phyloP scores from a whole-genome alignment of 2,113 vertebrate genomes.

The Columba livia region DNA sequence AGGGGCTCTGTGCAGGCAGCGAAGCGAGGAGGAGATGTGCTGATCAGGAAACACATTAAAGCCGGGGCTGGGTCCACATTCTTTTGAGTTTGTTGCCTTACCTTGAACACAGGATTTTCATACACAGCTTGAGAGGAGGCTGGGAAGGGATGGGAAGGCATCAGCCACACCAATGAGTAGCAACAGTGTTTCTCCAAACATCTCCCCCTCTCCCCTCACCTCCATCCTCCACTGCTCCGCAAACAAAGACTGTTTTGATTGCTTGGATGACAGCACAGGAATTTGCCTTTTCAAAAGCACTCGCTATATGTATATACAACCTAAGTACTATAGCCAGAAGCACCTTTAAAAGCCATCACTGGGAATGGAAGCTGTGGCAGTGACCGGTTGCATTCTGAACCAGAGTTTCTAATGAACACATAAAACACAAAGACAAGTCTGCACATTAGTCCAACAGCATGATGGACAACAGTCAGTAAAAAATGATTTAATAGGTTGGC shows the following conservation, averaged over 20 bases:
- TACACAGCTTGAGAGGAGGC: not conserved
- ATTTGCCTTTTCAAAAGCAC: slow-evolving; percentile 50
- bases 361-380: not conserved
- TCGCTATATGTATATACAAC: not conserved
- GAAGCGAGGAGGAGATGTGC: not conserved
- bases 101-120: not conserved
- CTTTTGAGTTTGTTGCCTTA: not conserved
- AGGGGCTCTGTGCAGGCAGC: not conserved
- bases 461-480: slow-evolving; percentile 13
- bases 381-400: not conserved
- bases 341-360: not conserved
- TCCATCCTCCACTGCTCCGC: not conserved
- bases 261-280: slow-evolving; percentile 56
- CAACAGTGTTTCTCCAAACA: not conserved
- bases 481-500: not conserved
- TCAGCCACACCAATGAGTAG: rapidly evolving
- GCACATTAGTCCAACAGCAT: not conserved
- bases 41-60: not conserved
- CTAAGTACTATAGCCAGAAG: slow-evolving; percentile 19
- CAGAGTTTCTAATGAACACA: not conserved
- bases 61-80: not conserved
- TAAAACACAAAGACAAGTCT: not conserved
- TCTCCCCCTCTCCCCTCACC: not conserved
- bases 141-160: not conserved
- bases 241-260: slow-evolving; percentile 60